Evolutionary conservation across 37 sponge, comb jelly and placozoan genomes (phyloP), one percentile per base, ranked within the genome.

Genomic region (Theonella swinhoei): DNA sequence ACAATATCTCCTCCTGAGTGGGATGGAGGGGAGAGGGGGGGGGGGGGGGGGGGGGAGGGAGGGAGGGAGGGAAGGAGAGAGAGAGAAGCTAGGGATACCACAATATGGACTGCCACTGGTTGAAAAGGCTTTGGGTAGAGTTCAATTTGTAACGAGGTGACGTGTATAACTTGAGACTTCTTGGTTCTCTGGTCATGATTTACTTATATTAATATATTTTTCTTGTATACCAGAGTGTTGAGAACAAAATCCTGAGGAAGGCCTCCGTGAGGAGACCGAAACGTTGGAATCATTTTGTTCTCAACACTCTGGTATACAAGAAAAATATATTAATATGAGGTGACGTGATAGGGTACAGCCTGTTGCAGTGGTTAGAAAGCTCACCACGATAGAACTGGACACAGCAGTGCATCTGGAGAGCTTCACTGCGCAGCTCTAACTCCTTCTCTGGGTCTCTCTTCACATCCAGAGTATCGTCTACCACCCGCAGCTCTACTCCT

Each of bases 1-100:
- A 85, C 78, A 40, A 32, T 42, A 9, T 78, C 79, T n/a, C 68
- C 39, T n/a, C 72, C 85, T 78, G 70, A 26, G 33, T 60, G n/a
- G 2, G n/a, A 34, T 28, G 58, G 69, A 41, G 64, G 80, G 69
- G 54, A 62, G 59, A 26, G 2, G n/a, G 35, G 35, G 61, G 26
- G 31, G 26, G 40, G 32, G 39, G 2, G 65, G 1, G 78, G 4
- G 65, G 4, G 41, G 26, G 20, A 59, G 65, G 41, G 40, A 32
- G 65, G 35, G 40, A 20, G 40, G 35, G 65, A 33, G 7, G 36
- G 64, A 2, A 3, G 40, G 26, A 41, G 30, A 25, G 32, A 31
- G 33, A 33, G n/a, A 58, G 23, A 42, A 39, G 22, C 24, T 37
- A 34, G n/a, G 42, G 22, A 39, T 67, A 34, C 3, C 17, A 77